Percentiles rank a stretch among this genome's conserved stretches.
These are phyloP conservation scores for Atherinosoma microstoma DNA, from an alignment of 2,797 vertebrate genomes.

Conservation along the genomic window DNA sequence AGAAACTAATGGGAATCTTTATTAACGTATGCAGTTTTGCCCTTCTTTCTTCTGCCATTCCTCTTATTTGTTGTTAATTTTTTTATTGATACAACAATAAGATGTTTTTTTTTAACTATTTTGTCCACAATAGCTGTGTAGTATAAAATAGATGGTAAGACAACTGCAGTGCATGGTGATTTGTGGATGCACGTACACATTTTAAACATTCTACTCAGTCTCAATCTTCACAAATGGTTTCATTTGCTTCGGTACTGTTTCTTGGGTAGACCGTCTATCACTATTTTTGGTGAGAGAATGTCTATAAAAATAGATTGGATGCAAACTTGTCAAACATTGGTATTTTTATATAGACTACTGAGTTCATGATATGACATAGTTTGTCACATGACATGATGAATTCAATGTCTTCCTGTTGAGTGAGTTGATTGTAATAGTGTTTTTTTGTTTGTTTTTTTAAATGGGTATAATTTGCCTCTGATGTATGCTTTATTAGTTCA, in stretches of 20 bases:
- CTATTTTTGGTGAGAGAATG: neutral
- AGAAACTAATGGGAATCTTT: neutral
- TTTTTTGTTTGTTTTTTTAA: neutral
- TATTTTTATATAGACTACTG: too few species aligned
- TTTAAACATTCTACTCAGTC: neutral
- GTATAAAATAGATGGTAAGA: neutral
- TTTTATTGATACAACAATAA: too few species aligned
- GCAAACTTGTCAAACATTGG: too few species aligned
- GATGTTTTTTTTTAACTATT: neutral
- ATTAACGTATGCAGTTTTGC: too few species aligned
- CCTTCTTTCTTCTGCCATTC: too few species aligned
- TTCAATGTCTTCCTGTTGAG: neutral
- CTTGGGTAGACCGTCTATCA: too few species aligned
- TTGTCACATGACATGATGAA: too few species aligned
- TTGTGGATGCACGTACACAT: neutral
- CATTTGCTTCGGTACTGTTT: neutral
- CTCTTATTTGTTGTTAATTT: too few species aligned
- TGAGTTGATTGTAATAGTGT: neutral
- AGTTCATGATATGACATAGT: too few species aligned
- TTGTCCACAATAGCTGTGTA: neutral
- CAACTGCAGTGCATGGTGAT: neutral
- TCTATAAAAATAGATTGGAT: neutral
- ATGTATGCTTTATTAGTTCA: constrained; percentile 21
- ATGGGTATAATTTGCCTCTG: constrained; percentile 37
- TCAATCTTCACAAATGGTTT: neutral